Evolutionary conservation across 2,113 vertebrate species (phyloP).

Genomic region (Ageneiosus marmoratus): DNA sequence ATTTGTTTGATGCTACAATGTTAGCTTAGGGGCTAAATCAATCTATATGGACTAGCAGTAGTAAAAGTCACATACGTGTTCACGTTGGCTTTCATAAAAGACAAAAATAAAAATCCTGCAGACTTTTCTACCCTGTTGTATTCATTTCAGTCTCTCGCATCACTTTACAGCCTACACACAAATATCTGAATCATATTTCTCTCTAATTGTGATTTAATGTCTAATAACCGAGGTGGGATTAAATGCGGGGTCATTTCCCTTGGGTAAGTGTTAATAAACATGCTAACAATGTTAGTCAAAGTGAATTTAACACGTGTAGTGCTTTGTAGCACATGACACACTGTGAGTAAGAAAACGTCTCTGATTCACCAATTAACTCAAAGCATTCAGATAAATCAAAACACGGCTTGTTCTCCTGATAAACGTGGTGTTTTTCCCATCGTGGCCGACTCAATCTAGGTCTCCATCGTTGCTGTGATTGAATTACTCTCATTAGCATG

Average conservation of each 20-base stretch:
- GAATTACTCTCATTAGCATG: conserved; percentile 22
- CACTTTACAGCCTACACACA: background rate
- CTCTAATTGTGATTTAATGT: background rate
- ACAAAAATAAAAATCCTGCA: background rate
- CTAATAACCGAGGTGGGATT: background rate
- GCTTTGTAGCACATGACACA: background rate
- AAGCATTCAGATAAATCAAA: background rate
- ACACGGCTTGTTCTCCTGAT: background rate
- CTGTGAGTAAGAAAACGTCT: background rate
- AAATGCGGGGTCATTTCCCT: background rate
- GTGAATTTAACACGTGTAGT: background rate
- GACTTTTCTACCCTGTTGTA: background rate
- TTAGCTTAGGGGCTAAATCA: background rate
- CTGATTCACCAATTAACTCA: background rate
- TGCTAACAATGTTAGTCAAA: background rate
- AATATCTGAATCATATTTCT: conserved; percentile 1
- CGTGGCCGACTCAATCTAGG: background rate
- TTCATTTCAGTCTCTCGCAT: background rate
- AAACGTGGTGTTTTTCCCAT: background rate
- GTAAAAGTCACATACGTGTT: too few species aligned
- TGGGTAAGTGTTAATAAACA: background rate
- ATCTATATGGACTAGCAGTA: background rate
- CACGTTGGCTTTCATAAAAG: background rate
- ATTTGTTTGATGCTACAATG: too few species aligned
- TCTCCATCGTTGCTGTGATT: background rate